Base-by-base conservation (phyloP, 2,113 vertebrate species). In the Anhinga anhinga region DNA sequence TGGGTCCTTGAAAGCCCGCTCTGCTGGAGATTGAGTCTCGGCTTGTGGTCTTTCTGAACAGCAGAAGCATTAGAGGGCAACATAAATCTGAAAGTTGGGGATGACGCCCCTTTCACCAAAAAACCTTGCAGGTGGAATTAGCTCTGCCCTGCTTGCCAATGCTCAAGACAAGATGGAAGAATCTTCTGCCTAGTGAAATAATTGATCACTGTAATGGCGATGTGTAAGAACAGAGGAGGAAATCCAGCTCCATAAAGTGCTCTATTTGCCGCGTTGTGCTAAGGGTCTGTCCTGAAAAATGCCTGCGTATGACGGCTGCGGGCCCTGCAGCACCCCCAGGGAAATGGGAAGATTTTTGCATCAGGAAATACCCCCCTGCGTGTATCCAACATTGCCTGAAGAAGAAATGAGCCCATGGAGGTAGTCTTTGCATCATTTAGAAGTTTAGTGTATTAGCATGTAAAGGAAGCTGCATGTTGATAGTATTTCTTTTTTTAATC, bases 241-340 rank as follows among this genome's bases (percentile, higher is more conserved):
- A 40, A 30, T 10, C 23, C 34, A 23, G n/a, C 58, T 47, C 38
- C 29, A 1, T 25, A 2, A 71, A 53, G 34, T 25, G 26, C 56
- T 47, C 26, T 22, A 5, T n/a, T 38, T 5, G 3, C 50, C 6
- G 1, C 0, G 1, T 9, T 34, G 21, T 20, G 71, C 65, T 22
- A 10, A 76, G 8, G 49, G 16, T 19, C 44, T 20, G 20, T 38
- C 15, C 47, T 19, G 29, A 72, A 65, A 52, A 29, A 47, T 3
- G 7, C 23, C 52, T 4, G 1, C 6, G 18, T 6, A 2, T 0
- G 4, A 21, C 21, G 49, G 8, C 30, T 5, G 15, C 4, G 62
- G 23, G 23, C 15, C 50, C 32, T 2, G 0, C 32, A 22, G 29
- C 40, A 40, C 30, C 19, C 21, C 21, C 18, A 6, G 4, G 16